Base-by-base conservation (phyloP, 2,888 invertebrate genomes). In the Cinara cedri region DNA sequence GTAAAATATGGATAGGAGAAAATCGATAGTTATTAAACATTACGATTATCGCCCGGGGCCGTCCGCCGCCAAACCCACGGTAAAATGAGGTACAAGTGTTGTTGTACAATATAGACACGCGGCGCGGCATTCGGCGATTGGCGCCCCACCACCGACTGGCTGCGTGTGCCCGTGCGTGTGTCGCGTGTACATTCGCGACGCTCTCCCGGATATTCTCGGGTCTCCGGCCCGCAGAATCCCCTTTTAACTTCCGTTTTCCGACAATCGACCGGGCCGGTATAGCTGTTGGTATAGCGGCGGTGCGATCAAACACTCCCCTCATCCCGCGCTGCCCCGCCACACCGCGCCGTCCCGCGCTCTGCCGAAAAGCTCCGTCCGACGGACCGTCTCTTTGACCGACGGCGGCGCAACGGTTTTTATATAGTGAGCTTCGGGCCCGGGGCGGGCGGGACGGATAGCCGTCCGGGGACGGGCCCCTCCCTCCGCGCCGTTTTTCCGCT, bases 201-300 rank as follows among this genome's bases (percentile, higher is more conserved):
- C 66, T 66, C 14, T 68, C 68, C 76, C 66, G 76, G 76, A 76
- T 76, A 55, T 76, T 76, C 57, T 66, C 19, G 66, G 66, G 57
- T 46, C 3, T 51, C 34, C 68, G 4, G 42, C 19, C 65, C 78
- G 44, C 68, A 46, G 78, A 8, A 57, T 78, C 78, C 78, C 68
- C 60, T 6, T 78, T 78, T 78, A 78, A 78, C 78, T 78, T 78
- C 78, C 78, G 78, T 78, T 78, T 68, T 78, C 70, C 78, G 78
- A 78, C 78, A 49, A 78, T 78, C 68, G 78, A 78, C 78, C 78
- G 49, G 49, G 57, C 14, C 26, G 34, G 34, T 34, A 34, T 34
- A 34, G 34, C 34, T 34, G 34, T 34, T 34, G 34, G 34, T 26
- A 26, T 49, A 54, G 49, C 26, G 66, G 66, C 51, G 51, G 57